Evolutionary conservation across 30 jellyfish, hydroid and myxozoan species (phyloP).

Genomic region (Clytia hemisphaerica): DNA sequence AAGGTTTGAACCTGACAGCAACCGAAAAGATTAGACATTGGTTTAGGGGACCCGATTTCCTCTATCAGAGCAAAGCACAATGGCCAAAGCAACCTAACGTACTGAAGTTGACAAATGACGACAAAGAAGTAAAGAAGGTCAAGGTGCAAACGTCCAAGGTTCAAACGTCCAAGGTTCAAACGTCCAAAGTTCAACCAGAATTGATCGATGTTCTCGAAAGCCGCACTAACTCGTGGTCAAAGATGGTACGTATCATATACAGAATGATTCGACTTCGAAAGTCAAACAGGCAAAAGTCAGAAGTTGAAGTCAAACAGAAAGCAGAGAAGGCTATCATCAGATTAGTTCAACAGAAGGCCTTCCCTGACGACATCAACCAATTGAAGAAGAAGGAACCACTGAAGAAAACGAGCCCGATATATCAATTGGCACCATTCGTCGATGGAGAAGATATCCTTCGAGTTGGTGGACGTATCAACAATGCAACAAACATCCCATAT

Average conservation of each 20-base stretch:
- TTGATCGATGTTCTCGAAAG: too few relatives aligned
- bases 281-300: too few relatives aligned
- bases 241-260: too few relatives aligned
- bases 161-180: too few relatives aligned
- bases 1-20: conserved; percentile 12
- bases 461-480: conserved; percentile 51
- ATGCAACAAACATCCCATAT: conserved; percentile 3
- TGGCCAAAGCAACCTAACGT: not conserved
- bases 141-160: too few relatives aligned
- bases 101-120: conserved; percentile 1
- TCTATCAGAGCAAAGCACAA: not conserved
- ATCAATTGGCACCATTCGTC: conserved; percentile 15
- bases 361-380: conserved; percentile 13
- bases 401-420: conserved; percentile 6
- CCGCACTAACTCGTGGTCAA: too few relatives aligned
- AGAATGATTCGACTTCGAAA: too few relatives aligned
- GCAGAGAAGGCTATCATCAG: conserved; percentile 32
- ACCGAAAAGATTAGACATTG: conserved; percentile 3
- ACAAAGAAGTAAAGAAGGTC: conserved; percentile 18
- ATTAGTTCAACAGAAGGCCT: conserved; percentile 21
- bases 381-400: not conserved
- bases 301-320: not conserved
- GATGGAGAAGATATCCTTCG: conserved; percentile 11
- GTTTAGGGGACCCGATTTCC: conserved; percentile 18
- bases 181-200: too few relatives aligned